Conservation (phyloP, 2,797 vertebrate genomes). For the Labroides dimidiatus region DNA sequence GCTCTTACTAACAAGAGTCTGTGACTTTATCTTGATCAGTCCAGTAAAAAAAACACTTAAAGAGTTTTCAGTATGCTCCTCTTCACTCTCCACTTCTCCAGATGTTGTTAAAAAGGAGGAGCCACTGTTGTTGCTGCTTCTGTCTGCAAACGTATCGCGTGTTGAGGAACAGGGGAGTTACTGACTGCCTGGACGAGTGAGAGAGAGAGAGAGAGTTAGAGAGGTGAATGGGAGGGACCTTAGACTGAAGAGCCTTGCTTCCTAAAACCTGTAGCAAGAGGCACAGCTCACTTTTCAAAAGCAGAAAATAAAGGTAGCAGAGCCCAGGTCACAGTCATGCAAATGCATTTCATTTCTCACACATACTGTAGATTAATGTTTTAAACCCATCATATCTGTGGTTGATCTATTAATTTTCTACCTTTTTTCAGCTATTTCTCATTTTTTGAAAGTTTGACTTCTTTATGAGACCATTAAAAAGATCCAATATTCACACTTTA, state of each 20-base stretch:
- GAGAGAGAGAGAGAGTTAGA: slow-evolving; percentile 11
- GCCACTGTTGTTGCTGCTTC: slow-evolving; percentile 34
- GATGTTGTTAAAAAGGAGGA: slow-evolving; percentile 57
- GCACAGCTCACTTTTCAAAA: too few species aligned
- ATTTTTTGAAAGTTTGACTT: too few species aligned
- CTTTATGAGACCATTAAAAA: too few species aligned
- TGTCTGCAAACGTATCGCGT: slow-evolving; percentile 9
- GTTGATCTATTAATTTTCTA: too few species aligned
- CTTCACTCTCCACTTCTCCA: slow-evolving; percentile 15
- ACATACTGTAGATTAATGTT: too few species aligned
- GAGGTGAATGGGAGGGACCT: slow-evolving; percentile 13
- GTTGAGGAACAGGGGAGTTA: slow-evolving; percentile 35
- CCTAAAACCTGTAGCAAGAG: too few species aligned
- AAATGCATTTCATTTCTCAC: too few species aligned
- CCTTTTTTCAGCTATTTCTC: too few species aligned
- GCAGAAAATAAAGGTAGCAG: too few species aligned
- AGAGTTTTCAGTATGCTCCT: slow-evolving; percentile 24
- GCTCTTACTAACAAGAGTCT: not conserved
- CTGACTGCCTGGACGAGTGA: slow-evolving; percentile 7
- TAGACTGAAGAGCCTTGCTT: not conserved
- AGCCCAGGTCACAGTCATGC: too few species aligned
- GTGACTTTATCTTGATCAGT: not conserved
- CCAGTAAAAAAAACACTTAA: slow-evolving; percentile 7
- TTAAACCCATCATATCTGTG: too few species aligned
- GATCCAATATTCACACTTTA: too few species aligned